Base-by-base conservation (phyloP, 2,888 invertebrate species). In the Ferdinandea cuprea region DNA sequence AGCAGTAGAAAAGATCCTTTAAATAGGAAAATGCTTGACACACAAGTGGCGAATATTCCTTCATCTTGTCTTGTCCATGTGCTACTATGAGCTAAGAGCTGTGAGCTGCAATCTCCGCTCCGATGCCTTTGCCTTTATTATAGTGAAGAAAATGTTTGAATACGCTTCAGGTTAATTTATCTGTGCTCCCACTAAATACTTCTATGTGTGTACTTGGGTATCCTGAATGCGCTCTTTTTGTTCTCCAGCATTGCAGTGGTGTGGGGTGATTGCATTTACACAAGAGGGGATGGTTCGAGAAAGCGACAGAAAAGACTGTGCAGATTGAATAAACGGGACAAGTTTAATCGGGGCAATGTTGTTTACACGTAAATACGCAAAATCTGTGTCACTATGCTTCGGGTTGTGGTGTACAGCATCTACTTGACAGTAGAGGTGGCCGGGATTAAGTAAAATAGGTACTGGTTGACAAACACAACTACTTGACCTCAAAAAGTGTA, bases 301-400 rank as follows among this genome's bases (percentile, higher is more conserved):
- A 32, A 13, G 32, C 28, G 15, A 42, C 28, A 28, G 5, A 30
- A 30, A 13, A 11, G 40, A 11, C 25, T 25, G 25, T 48, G 15
- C n/a, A 44, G 65, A 58, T 72, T 79, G 65, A 59, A 68, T 73
- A 66, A 54, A 37, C 40, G n/a, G 65, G 65, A 72, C 61, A 74
- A 37, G 56, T 50, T 61, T 50, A 80, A 69, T 50, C 35, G 58
- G 80, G 80, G 69, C 63, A 69, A 58, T 50, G 69, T 69, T 80
- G 76, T 80, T 80, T 80, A 76, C 80, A 69, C 80, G 63, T 63
- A 69, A 76, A 69, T 44, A 68, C 56, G 63, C 74, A 46, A 42
- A 68, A 80, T 63, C 56, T 69, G 42, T 80, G 80, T 76, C 80
- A 58, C 59, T 28, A 11, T 13, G 44, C 37, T 46, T 9, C 4